Base-by-base conservation (phyloP, 2,888 invertebrate species). In the Chrysolina haemoptera region DNA sequence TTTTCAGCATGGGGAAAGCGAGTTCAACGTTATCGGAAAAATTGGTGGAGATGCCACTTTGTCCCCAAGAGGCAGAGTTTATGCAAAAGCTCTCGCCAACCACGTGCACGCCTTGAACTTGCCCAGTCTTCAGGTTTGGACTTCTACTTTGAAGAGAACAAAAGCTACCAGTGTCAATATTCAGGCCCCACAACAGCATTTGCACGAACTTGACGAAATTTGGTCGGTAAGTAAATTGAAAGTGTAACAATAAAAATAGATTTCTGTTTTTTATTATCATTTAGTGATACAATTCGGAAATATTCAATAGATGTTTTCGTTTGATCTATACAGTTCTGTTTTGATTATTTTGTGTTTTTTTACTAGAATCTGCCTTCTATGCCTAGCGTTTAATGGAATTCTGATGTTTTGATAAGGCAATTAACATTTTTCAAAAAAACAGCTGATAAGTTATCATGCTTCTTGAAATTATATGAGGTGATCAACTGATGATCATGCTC, bases 11-110 rank as follows among this genome's bases (percentile, higher is more conserved):
- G 98, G 98, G 1, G 98, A 98, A 87, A 96, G 96, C 85, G 95
- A 96, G 84, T 96, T 94, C 90, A 98, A 98, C 88, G 92, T 96
- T 2, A 89, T 95, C 14, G 98, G 98, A 0, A 92, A 95, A 75
- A 96, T 98, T 81, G 98, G 98, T 0, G 98, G 98, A 1, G 96
- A 98, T 87, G 94, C 97, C 12, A 92, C 93, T 27, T 89, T 98
- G 55, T 97, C 97, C 9, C 91, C 94, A 0, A 91, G 96, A 27
- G 98, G 98, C 0, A 89, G 92, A 82, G 89, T 92, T 85, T 97
- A 96, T 88, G 94, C 94, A 0, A 90, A 91, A 76, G 93, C 93
- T 0, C 88, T 97, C 77, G 93, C 94, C 0, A 91, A 92, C 12
- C 92, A 94, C 86, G 92, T 97, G 68, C 91, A 92, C 77, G 91